Conservation (phyloP, 2,113 vertebrate species). For the Calcarius ornatus region DNA sequence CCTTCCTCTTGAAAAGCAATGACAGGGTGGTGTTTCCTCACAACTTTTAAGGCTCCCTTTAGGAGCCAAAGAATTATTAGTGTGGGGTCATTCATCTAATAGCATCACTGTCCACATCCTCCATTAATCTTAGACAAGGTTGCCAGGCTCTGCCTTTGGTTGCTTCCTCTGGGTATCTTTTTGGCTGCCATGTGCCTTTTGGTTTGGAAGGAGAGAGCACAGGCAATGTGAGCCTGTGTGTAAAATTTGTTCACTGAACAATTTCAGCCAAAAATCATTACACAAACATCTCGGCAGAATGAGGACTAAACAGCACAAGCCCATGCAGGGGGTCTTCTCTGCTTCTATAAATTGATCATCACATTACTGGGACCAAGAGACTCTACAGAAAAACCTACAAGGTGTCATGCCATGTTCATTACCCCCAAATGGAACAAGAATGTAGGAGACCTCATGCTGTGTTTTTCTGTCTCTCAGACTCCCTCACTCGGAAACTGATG, state of each 20-base stretch:
- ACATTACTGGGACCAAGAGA: not conserved
- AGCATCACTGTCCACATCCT: not conserved
- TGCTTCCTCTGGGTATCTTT: not conserved
- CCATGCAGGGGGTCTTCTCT: not conserved
- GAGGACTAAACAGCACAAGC: not conserved
- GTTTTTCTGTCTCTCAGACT: not conserved
- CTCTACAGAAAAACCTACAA: not conserved
- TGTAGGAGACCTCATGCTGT: not conserved
- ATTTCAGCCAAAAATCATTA: not conserved
- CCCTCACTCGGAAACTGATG: not conserved
- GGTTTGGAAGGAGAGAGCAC: not conserved
- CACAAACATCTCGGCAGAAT: not conserved
- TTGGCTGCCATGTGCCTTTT: not conserved
- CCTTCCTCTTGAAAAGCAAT: not conserved
- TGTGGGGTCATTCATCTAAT: not conserved
- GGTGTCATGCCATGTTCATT: not conserved
- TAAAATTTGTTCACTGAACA: not conserved
- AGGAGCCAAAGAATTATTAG: not conserved
- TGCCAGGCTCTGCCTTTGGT: not conserved
- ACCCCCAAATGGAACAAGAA: not conserved
- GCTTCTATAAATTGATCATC: not conserved
- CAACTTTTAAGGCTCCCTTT: not conserved
- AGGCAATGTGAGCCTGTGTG: not conserved
- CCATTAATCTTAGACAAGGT: not conserved
- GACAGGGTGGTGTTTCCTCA: not conserved